Evolutionary conservation across 2,888 invertebrate species (phyloP), one percentile per base, ranked within the genome.

Genomic region (Ischnus inquisitorius): DNA sequence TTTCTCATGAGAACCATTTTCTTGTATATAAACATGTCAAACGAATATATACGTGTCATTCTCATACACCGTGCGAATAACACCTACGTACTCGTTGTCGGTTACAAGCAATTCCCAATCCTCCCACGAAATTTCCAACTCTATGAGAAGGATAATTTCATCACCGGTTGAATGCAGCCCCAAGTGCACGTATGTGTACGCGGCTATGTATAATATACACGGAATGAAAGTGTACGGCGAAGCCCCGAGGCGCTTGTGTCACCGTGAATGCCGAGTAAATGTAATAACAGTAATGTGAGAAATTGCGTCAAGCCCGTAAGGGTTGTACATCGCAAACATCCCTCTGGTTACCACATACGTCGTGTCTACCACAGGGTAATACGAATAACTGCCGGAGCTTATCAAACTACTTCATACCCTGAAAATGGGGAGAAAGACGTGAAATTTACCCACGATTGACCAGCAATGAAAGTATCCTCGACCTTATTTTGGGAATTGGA

Each of bases 1-100:
- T 77, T 85, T 85, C 80, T 68, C 79, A 80, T 74, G 85, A 80
- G 80, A 74, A 83, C 80, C 41, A 12, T 76, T 77, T 43, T 57
- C 65, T 48, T 54, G 19, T 71, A 71, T 71, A 71, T 79, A 85
- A 82, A 80, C 80, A 80, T 74, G 79, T 69, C 85, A 80, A 65
- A 68, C 62, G 54, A 48, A 74, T 72, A 68, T 79, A 57, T 60
- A 57, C 28, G 41, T 80, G 25, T 79, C 75, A 72, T 64, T 46
- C 19, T 48, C 76, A 51, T 68, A 46, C 43, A 79, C 79, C 85
- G 85, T 85, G 83, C 80, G 83, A 85, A 81, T 77, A 62, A 76
- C 83, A 77, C 83, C 85, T 83, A 83, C 85, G 83, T 69, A 14
- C 34, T 71, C 5, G 8, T 46, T 8, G 8, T 46, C 10, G 22